A percentile compares a stretch with the other conserved stretches of the same genome.
Conservation (phyloP, 1,140 invertebrate species). For the Drosophila mojavensis region DNA sequence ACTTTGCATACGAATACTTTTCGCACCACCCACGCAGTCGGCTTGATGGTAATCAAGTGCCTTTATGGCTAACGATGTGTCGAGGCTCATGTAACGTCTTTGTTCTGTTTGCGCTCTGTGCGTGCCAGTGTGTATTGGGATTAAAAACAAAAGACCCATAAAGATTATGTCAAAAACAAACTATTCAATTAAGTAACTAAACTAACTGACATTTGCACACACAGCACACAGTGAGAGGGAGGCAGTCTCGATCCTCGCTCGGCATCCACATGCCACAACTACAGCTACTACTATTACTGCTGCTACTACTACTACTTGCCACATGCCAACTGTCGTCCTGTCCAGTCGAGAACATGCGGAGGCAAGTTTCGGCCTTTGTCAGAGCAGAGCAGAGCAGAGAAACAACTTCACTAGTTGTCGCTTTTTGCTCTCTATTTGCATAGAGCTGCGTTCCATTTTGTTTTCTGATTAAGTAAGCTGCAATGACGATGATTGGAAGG, state of each 20-base stretch:
- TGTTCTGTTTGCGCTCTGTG: slow-evolving; percentile 30
- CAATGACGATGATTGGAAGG: slow-evolving; percentile 43
- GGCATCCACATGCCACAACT: slow-evolving; percentile 31
- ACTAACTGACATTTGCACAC: slow-evolving; percentile 75
- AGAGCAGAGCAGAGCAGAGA: slow-evolving; percentile 43
- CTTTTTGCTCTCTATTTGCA: slow-evolving; percentile 69
- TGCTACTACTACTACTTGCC: slow-evolving; percentile 13
- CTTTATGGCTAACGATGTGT: slow-evolving; percentile 71
- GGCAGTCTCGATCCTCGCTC: slow-evolving; percentile 23
- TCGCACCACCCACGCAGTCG: slow-evolving; percentile 49
- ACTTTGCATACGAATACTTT: slow-evolving; percentile 32
- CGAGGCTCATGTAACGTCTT: slow-evolving; percentile 61
- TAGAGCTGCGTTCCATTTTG: slow-evolving; percentile 37
- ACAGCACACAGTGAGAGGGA: slow-evolving; percentile 17
- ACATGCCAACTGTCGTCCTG: slow-evolving; percentile 68
- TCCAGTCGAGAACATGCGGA: slow-evolving; percentile 41
- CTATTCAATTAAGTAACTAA: slow-evolving; percentile 83
- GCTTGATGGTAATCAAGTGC: slow-evolving; percentile 69
- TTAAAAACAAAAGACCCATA: slow-evolving; percentile 80
- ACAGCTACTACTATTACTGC: slow-evolving; percentile 2
- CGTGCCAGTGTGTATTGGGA: slow-evolving; percentile 45
- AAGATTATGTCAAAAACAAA: slow-evolving; percentile 83
- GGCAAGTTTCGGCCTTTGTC: slow-evolving; percentile 70
- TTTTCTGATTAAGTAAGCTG: slow-evolving; percentile 42
- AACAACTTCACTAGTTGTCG: slow-evolving; percentile 60